These are phyloP conservation scores for Trichacis sp. DNA, from an alignment of 2,888 invertebrate species.

Conservation along the genomic window DNA sequence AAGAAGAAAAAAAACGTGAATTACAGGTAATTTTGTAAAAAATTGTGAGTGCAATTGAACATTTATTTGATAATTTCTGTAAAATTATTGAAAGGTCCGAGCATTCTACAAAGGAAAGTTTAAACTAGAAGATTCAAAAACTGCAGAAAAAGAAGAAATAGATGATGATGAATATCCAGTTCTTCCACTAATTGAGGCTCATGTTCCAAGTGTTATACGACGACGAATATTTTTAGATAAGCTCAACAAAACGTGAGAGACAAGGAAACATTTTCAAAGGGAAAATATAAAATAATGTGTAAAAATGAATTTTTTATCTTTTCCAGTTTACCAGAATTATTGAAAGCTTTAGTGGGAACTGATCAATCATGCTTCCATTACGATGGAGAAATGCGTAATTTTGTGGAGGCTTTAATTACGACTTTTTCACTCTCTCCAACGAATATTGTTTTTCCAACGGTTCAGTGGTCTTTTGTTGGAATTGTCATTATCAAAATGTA, in stretches of 20 bases:
- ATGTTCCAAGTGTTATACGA: slow-evolving; percentile 77
- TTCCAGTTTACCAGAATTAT: slow-evolving; percentile 72
- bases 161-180: slow-evolving; percentile 63
- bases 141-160: slow-evolving; percentile 44
- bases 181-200: slow-evolving; percentile 77
- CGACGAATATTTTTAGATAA: slow-evolving; percentile 78
- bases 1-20: slow-evolving; percentile 75
- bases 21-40: slow-evolving; percentile 69
- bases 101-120: slow-evolving; percentile 75
- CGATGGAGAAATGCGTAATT: slow-evolving; percentile 45
- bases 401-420: slow-evolving; percentile 70
- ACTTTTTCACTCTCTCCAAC: slow-evolving; percentile 78
- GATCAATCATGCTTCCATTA: slow-evolving; percentile 45
- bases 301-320: too few species aligned
- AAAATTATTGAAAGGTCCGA: slow-evolving; percentile 66
- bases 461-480: slow-evolving; percentile 79
- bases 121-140: slow-evolving; percentile 58
- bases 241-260: slow-evolving; percentile 67
- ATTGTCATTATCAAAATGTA: slow-evolving; percentile 79
- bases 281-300: slow-evolving; percentile 9
- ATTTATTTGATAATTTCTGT: not conserved
- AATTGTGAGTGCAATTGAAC: not conserved
- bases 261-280: slow-evolving; percentile 7
- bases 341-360: slow-evolving; percentile 69
- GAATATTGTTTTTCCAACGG: slow-evolving; percentile 80